Base-by-base conservation (phyloP, 2,113 vertebrate genomes). In the Vanacampus margaritifer region DNA sequence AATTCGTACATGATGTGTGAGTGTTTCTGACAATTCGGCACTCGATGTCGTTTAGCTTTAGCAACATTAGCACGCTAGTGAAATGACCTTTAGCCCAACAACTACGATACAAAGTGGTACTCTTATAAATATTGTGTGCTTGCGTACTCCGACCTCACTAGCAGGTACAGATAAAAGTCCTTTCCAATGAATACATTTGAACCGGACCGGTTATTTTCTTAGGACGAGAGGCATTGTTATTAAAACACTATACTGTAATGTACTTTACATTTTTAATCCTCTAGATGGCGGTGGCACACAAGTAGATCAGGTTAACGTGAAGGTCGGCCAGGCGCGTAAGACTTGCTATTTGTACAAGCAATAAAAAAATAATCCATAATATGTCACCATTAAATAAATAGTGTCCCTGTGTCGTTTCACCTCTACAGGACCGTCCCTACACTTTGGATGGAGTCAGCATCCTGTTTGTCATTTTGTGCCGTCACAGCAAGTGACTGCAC, bases 391-490 rank as follows among this genome's bases (percentile, higher is more conserved):
- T 7, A 56, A 50, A 56, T 23, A 23, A 13, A 37, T 60, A 60
- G 3, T 36, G 21, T 36, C 21, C 53, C 11, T 37, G 2, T 48
- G 43, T 72, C 6, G 50, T 1, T 65, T 59, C n/a, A 28, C 12
- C 16, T 68, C 36, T 65, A 3, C 70, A 86, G 85, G 71, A 64
- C 66, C 32, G 21, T 46, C 45, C 14, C 67, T 32, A 79, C 68
- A 72, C 59, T 82, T 73, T 89, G 83, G 82, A 90, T 90, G 89
- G 89, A 87, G 86, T 78, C 85, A 80, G 62, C 62, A 51, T 43
- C 66, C 17, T 32, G 14, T 13, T 6, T 64, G 54, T 71, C 58
- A 65, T 28, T 53, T n/a, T 78, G 35, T 76, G 5, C 66, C 23
- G 43, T 74, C 35, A 21, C 62, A 64, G 35, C 11, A 2, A 73